These are phyloP conservation scores for Calephelis virginiensis DNA, from an alignment of 1,140 invertebrate species.

Conservation along the genomic window DNA sequence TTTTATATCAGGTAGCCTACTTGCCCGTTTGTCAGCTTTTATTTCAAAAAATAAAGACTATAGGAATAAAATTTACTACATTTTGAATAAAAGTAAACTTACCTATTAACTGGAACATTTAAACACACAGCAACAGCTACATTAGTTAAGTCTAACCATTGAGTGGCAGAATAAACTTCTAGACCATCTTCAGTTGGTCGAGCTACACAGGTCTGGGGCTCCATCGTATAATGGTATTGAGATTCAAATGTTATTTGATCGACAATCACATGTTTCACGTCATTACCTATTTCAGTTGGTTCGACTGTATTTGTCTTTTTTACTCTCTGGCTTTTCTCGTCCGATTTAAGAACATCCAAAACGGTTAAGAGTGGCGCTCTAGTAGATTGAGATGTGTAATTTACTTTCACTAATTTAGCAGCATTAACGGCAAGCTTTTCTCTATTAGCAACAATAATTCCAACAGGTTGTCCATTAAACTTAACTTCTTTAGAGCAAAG, in stretches of 20 bases:
- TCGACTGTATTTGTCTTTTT: conserved; percentile 42
- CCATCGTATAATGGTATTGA: conserved; percentile 76
- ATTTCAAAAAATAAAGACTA: too few relatives aligned
- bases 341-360: conserved; percentile 56
- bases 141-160: conserved; percentile 84
- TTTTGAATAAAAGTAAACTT: conserved; percentile 11
- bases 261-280: conserved; percentile 56
- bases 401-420: conserved; percentile 83
- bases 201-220: conserved; percentile 82
- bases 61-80: too few relatives aligned
- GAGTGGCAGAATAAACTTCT: conserved; percentile 82
- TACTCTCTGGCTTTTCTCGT: conserved; percentile 48
- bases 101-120: conserved; percentile 72
- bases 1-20: too few relatives aligned
- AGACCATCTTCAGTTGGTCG: conserved; percentile 83
- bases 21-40: too few relatives aligned
- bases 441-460: conserved; percentile 84
- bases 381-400: conserved; percentile 73
- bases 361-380: conserved; percentile 53
- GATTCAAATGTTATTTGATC: conserved; percentile 51
- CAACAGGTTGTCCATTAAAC: conserved; percentile 86
- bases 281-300: conserved; percentile 57
- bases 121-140: conserved; percentile 79
- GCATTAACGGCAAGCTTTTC: conserved; percentile 82
- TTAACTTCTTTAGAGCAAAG: conserved; percentile 77